These are phyloP conservation scores for Tamandua tetradactyla DNA, from an alignment of 2,797 vertebrate genomes.

Conservation along the genomic window DNA sequence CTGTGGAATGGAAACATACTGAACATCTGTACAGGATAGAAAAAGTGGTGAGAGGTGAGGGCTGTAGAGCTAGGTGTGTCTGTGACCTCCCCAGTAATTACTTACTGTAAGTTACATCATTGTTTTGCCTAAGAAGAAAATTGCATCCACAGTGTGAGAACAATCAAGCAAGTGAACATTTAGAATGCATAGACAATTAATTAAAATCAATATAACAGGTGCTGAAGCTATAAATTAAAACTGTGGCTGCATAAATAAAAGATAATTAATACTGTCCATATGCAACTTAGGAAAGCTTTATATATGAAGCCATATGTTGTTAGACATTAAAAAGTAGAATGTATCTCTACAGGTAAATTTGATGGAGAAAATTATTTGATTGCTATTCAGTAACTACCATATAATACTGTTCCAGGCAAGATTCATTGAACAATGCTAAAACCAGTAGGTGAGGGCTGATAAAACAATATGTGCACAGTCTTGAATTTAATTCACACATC, in stretches of 20 bases:
- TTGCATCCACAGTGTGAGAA: not conserved
- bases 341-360: not conserved
- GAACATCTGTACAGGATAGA: too few relatives aligned
- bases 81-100: not conserved
- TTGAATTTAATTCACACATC: not conserved
- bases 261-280: not conserved
- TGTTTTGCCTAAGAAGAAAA: not conserved
- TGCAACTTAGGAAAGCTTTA: not conserved
- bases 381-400: not conserved
- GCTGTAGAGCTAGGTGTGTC: too few relatives aligned
- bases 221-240: not conserved
- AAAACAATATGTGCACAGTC: not conserved
- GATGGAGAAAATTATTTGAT: not conserved
- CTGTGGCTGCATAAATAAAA: not conserved
- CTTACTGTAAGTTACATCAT: not conserved
- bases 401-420: not conserved
- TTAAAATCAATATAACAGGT: not conserved
- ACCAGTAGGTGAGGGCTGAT: not conserved
- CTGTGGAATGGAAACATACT: too few relatives aligned
- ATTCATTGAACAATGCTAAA: not conserved
- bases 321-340: not conserved
- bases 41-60: too few relatives aligned
- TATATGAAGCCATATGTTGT: not conserved
- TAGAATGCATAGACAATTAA: not conserved
- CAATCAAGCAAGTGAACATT: not conserved